Evolutionary conservation across 2,888 invertebrate genomes (phyloP).

Genomic region (Nomada ruficornis): DNA sequence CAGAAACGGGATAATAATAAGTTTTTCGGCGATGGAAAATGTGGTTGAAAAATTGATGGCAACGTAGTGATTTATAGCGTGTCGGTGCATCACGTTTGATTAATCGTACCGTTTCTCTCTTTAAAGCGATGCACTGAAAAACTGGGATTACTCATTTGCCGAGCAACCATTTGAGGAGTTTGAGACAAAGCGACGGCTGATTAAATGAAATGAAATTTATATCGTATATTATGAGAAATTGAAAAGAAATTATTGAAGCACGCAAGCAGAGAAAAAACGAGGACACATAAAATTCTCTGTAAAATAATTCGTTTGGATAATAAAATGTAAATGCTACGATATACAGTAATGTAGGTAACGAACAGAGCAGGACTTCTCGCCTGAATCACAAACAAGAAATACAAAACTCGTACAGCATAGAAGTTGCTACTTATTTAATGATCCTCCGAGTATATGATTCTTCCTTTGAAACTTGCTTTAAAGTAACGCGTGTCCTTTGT

Average conservation of each 20-base stretch:
- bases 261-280: too few species aligned
- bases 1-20: background rate
- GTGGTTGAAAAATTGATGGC: background rate
- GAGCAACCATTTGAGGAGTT: background rate
- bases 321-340: too few species aligned
- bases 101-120: conserved; percentile 12
- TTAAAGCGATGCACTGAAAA: background rate
- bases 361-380: too few species aligned
- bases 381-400: too few species aligned
- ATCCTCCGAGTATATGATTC: too few species aligned
- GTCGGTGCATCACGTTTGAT: conserved; percentile 17
- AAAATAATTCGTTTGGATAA: too few species aligned
- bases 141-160: background rate
- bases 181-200: background rate
- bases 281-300: too few species aligned
- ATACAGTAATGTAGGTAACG: too few species aligned
- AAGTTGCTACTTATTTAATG: too few species aligned
- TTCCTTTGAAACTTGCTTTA: background rate
- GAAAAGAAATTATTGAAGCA: too few species aligned
- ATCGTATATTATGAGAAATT: background rate
- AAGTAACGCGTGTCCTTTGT: background rate
- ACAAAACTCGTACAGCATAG: too few species aligned
- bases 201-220: background rate
- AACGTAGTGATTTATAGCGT: conserved; percentile 14
- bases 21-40: background rate